A percentile compares a stretch with the other conserved stretches of the same genome.
phyloP scores from a whole-genome alignment of 2,888 invertebrate species.

The Charanyca ferruginea region DNA sequence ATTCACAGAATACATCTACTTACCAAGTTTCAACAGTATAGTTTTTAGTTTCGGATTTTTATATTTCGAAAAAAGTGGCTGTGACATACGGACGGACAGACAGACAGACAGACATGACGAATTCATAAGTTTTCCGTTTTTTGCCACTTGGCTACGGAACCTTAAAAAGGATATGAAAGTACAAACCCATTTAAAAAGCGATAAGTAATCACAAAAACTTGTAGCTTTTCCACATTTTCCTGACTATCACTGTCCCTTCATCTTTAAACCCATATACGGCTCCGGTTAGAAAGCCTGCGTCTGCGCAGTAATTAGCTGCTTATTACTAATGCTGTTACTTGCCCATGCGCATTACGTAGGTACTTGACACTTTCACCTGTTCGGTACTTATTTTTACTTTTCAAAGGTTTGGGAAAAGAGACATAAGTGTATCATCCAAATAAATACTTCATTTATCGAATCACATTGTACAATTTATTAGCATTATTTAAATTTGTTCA shows the following conservation, averaged over 20 bases:
- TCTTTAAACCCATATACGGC: constrained; percentile 42
- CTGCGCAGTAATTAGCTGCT: constrained; percentile 48
- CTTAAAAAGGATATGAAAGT: constrained; percentile 8
- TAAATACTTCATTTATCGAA: too few relatives aligned
- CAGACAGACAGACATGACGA: too few relatives aligned
- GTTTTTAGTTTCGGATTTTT: too few relatives aligned
- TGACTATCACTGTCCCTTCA: constrained; percentile 48
- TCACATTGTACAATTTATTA: too few relatives aligned
- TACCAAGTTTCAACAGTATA: too few relatives aligned
- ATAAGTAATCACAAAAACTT: constrained; percentile 28
- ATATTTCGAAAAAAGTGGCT: too few relatives aligned
- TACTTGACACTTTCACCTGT: constrained; percentile 43
- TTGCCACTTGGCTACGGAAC: too few relatives aligned
- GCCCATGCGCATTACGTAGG: constrained; percentile 3
- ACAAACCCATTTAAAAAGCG: constrained; percentile 10
- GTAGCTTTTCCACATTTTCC: constrained; percentile 13
- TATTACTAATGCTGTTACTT: constrained; percentile 30
- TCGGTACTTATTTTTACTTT: background rate
- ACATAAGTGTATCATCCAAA: too few relatives aligned
- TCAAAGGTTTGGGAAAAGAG: background rate
- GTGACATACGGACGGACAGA: too few relatives aligned
- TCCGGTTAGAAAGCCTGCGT: constrained; percentile 45
- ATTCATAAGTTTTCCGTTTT: too few relatives aligned
- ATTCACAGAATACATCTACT: too few relatives aligned
- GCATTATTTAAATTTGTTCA: too few relatives aligned